Evolutionary conservation across 2,797 vertebrate genomes (phyloP).

Genomic region (Sebastes flavidus): DNA sequence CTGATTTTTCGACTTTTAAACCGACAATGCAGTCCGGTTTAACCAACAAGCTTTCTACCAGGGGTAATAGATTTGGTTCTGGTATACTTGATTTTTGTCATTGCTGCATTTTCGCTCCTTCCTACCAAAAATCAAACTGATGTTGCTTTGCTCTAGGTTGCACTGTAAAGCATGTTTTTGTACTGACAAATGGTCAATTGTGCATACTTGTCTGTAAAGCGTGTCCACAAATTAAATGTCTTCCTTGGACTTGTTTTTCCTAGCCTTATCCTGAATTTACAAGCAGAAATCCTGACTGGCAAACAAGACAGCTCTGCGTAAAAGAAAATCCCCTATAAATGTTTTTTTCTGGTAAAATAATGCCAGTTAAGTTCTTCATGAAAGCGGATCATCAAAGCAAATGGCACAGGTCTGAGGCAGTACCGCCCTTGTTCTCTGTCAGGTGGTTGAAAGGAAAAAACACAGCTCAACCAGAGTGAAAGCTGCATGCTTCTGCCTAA

Average conservation of each 20-base stretch:
- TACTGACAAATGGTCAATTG: constrained; percentile 8
- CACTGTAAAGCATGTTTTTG: constrained; percentile 37
- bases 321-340: not conserved
- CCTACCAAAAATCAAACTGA: not conserved
- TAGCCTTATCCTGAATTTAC: constrained; percentile 4
- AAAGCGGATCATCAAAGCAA: constrained; percentile 42
- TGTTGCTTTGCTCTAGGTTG: constrained; percentile 8
- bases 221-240: constrained; percentile 20
- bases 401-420: constrained; percentile 36
- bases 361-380: constrained; percentile 12
- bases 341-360: not conserved
- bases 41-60: not conserved
- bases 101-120: not conserved
- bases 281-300: not conserved
- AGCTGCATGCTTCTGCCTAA: constrained; percentile 46
- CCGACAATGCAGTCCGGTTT: not conserved
- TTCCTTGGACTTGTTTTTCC: not conserved
- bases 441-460: constrained; percentile 49
- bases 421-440: constrained; percentile 34
- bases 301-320: not conserved
- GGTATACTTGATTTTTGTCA: constrained; percentile 17
- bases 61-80: not conserved
- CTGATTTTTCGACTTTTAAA: constrained; percentile 18
- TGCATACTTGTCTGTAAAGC: not conserved
- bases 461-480: constrained; percentile 32